These are phyloP conservation scores for Bombus ignitus DNA, from an alignment of 1,140 invertebrate genomes.

Conservation along the genomic window DNA sequence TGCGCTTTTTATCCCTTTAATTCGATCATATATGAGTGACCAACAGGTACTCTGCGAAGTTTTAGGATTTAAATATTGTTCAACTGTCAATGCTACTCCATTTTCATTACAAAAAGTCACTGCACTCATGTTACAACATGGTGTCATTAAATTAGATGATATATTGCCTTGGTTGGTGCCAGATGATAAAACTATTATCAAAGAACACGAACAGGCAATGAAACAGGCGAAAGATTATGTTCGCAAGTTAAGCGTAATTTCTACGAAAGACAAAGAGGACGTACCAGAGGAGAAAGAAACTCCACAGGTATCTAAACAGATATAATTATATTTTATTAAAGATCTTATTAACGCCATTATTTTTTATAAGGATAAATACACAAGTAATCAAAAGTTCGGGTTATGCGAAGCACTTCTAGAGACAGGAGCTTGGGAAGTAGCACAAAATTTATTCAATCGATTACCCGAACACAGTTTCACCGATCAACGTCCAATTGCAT, in stretches of 20 bases:
- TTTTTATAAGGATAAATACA: conserved; percentile 84
- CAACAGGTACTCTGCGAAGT: conserved; percentile 94
- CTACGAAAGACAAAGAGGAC: conserved; percentile 91
- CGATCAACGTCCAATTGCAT: conserved; percentile 90
- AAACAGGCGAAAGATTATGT: conserved; percentile 94
- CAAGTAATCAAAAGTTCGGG: conserved; percentile 96
- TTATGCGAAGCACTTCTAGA: conserved; percentile 94
- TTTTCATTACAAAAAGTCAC: conserved; percentile 93
- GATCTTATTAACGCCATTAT: conserved; percentile 42
- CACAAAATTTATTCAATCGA: conserved; percentile 89
- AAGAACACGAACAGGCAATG: conserved; percentile 92
- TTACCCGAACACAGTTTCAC: conserved; percentile 92
- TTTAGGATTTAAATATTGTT: conserved; percentile 95
- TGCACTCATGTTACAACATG: conserved; percentile 94
- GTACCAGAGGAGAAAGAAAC: conserved; percentile 89
- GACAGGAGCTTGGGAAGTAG: conserved; percentile 95
- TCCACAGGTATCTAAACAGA: conserved; percentile 77
- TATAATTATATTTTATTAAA: conserved; percentile 62
- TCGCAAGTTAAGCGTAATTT: conserved; percentile 92
- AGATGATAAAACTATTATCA: conserved; percentile 91
- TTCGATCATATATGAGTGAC: conserved; percentile 94
- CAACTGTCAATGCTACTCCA: conserved; percentile 88
- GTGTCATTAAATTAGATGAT: conserved; percentile 92
- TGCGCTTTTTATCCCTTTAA: conserved; percentile 91
- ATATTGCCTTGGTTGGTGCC: conserved; percentile 96